Percentiles rank a stretch among this genome's conserved stretches.
phyloP scores from a whole-genome alignment of 2,797 vertebrate genomes.

The Podarcis lilfordi region DNA sequence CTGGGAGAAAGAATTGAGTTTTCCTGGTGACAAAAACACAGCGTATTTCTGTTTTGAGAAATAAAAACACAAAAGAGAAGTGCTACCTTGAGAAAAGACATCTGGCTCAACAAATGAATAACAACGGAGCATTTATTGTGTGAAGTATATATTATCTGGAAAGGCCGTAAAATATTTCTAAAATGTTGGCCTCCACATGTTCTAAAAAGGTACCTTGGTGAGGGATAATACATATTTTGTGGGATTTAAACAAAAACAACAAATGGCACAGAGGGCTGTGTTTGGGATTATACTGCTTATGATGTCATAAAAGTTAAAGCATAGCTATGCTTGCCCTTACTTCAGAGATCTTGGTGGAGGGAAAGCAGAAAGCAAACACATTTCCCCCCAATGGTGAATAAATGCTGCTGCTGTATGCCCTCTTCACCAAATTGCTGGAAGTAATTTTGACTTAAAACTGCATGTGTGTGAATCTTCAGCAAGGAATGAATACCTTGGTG shows the following conservation, averaged over 20 bases:
- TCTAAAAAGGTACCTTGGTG: background rate
- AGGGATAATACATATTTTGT: background rate
- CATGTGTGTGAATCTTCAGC: background rate
- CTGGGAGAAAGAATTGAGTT: background rate
- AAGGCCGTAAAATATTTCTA: background rate
- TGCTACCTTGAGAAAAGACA: background rate
- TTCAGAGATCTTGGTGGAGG: background rate
- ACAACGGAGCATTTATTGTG: background rate
- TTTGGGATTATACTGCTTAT: background rate
- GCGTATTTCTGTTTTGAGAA: background rate
- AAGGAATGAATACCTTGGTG: background rate
- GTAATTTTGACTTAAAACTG: background rate
- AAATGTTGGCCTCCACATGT: background rate
- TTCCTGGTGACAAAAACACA: slow-evolving; percentile 7
- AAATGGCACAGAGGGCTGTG: background rate
- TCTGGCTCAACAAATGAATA: background rate
- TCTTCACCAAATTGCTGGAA: background rate
- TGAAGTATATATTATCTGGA: background rate
- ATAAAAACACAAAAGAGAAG: background rate
- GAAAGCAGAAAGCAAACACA: background rate
- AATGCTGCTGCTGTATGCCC: background rate
- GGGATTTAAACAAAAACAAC: background rate
- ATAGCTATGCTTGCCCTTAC: background rate
- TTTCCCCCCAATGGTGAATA: background rate
- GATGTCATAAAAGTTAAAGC: background rate